Conservation (phyloP, 2,113 vertebrate genomes). For the Donacobius atricapilla region DNA sequence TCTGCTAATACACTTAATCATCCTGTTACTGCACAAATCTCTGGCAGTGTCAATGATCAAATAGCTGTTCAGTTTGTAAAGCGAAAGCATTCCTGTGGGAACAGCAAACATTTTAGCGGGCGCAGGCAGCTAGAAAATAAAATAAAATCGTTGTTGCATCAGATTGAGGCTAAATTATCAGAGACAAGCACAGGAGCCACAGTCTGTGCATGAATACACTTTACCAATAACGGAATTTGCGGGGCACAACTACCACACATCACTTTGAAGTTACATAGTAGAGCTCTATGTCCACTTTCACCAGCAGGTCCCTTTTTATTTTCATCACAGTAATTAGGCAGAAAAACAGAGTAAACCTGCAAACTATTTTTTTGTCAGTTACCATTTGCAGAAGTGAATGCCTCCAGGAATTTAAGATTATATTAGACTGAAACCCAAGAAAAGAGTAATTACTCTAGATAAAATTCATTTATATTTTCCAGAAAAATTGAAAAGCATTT, state of each 20-base stretch:
- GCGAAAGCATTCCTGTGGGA: conserved; percentile 6
- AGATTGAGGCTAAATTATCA: conserved; percentile 23
- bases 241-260: background rate
- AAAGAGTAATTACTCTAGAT: background rate
- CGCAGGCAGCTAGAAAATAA: background rate
- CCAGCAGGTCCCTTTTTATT: background rate
- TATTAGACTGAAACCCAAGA: background rate
- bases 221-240: background rate
- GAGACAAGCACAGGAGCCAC: background rate
- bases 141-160: background rate
- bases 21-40: conserved; percentile 36
- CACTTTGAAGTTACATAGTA: background rate
- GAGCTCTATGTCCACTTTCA: background rate
- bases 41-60: background rate
- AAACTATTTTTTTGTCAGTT: background rate
- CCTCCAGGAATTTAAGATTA: background rate
- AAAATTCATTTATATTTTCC: background rate
- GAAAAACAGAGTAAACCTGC: background rate
- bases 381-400: background rate
- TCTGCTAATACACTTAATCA: conserved; percentile 46
- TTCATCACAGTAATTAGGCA: background rate
- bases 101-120: background rate
- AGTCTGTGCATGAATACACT: background rate
- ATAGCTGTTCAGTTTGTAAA: conserved; percentile 27
- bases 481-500: background rate